phyloP scores from a whole-genome alignment of 2,113 vertebrate genomes.

The Notiomystis cincta region DNA sequence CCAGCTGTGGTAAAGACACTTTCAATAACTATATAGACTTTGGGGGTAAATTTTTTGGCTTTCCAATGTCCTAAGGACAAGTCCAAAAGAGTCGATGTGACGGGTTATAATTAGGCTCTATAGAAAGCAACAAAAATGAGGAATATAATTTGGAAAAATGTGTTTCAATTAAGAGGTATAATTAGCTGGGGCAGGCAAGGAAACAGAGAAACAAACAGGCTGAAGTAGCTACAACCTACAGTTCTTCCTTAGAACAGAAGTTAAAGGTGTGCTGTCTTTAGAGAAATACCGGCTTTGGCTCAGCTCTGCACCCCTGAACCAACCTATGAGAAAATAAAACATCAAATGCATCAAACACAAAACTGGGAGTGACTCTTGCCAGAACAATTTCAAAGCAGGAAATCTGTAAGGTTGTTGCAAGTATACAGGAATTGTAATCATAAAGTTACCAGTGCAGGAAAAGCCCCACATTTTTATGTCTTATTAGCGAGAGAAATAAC shows the following conservation, averaged over 20 bases:
- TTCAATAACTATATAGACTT: constrained; percentile 30
- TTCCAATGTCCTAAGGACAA: constrained; percentile 3
- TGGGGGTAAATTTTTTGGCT: not conserved
- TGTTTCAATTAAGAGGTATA: not conserved
- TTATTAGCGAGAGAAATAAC: not conserved
- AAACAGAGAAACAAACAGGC: not conserved
- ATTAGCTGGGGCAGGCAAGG: not conserved
- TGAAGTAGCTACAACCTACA: not conserved
- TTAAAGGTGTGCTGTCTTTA: not conserved
- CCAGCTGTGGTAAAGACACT: not conserved
- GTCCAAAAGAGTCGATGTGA: not conserved
- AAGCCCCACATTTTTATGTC: not conserved
- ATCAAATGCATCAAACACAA: not conserved
- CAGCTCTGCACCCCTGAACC: not conserved
- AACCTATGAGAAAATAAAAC: not conserved
- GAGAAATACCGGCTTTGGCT: not conserved
- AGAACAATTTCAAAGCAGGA: not conserved
- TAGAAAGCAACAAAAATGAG: not conserved
- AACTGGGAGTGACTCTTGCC: not conserved
- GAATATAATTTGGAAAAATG: not conserved
- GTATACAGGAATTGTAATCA: not conserved
- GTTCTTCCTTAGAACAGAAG: not conserved
- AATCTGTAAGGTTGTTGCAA: not conserved
- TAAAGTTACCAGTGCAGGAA: not conserved
- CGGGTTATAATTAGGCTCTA: not conserved